phyloP scores from a whole-genome alignment of 2,797 vertebrate species.

The Lemur catta region DNA sequence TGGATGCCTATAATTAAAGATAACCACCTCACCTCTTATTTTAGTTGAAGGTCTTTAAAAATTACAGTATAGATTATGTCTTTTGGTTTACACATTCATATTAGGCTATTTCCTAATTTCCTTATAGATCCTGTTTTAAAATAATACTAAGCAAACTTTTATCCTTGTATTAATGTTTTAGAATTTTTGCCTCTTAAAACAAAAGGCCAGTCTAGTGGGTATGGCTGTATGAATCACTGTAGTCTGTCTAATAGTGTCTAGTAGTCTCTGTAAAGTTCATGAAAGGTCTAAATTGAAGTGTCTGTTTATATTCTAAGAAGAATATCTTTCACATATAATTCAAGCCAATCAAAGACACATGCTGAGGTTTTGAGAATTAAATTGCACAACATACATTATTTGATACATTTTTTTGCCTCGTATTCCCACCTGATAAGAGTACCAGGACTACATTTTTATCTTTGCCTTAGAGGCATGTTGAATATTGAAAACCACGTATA shows the following conservation, averaged over 20 bases:
- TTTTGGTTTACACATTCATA: neutral
- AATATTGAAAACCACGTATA: neutral
- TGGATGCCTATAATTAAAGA: neutral
- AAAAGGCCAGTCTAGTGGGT: neutral
- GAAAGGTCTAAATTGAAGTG: neutral
- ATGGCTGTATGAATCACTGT: neutral
- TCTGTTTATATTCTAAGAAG: neutral
- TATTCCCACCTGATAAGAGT: neutral
- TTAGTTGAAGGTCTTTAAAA: slow-evolving; percentile 18
- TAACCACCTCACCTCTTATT: neutral
- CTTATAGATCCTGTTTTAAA: neutral
- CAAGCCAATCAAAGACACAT: neutral
- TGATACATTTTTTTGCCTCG: neutral
- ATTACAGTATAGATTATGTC: neutral
- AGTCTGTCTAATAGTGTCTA: neutral
- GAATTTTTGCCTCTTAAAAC: neutral
- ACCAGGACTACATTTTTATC: neutral
- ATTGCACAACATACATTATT: neutral
- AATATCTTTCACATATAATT: neutral
- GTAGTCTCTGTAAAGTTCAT: neutral
- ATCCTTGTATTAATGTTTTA: neutral
- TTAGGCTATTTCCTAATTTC: neutral
- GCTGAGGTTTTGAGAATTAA: neutral
- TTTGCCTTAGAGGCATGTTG: neutral
- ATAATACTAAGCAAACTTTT: neutral